Evolutionary conservation across 1,140 invertebrate species (phyloP), one percentile per base, ranked within the genome.

Genomic region (Orchestia grillus): DNA sequence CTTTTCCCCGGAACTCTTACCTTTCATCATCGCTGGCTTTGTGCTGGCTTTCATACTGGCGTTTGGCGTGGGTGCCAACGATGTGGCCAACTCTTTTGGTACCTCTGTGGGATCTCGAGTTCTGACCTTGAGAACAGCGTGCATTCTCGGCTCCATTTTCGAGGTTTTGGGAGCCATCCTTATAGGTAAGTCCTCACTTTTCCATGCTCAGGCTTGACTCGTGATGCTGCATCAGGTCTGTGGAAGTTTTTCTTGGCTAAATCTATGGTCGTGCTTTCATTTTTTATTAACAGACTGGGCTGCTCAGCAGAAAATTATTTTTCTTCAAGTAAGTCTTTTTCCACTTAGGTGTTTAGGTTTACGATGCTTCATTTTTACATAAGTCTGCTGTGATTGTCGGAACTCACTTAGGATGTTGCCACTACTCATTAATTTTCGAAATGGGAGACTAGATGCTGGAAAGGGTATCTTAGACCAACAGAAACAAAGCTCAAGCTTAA

Each of bases 71-170:
- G 98, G 99, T 44, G 99, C 99, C 53, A 99, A 99, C 97, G 99
- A 99, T 98, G 99, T 99, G 94, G 99, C 99, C 92, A 99, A 99
- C 97, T 99, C 99, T 11, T 99, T 99, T 97, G 99, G 99, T 0
- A 99, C 99, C 8, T 99, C 99, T 96, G 99, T 99, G 19, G 99
- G 99, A 19, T 98, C 99, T 41, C 99, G 99, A 97, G 99, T 99
- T 3, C 98, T 99, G 41, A 99, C 99, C 6, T 98, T 99, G 91
- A 98, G 98, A 96, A 98, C 99, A 97, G 99, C 99, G 3, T 99
- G 99, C 97, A 98, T 99, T 96, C 97, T 99, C 95, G 99, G 99
- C 4, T 99, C 99, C 0, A 98, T 99, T 96, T 99, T 99, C 97
- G 99, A 99, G 98, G 98, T 99, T 96, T 98, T 98, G 44, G 99